Evolutionary conservation across 2,797 vertebrate genomes (phyloP), one percentile per base, ranked within the genome.

Genomic region (Anisognathus igniventris): DNA sequence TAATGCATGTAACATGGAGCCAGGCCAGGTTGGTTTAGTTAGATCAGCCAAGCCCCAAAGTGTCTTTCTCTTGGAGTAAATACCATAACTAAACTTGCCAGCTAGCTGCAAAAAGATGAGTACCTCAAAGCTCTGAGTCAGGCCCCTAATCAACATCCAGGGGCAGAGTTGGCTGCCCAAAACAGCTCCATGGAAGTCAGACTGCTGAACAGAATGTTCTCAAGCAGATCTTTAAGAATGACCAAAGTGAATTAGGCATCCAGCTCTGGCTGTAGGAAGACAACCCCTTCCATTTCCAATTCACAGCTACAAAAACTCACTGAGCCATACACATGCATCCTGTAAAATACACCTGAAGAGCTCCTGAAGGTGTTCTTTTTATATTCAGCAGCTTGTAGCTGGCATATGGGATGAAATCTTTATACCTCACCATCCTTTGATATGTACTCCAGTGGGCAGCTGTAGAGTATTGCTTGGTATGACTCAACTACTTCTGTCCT

Each of bases 371-470:
- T 76, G 9, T 45, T 79, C 28, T 8, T 53, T 74, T 62, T 66
- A 35, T 18, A 76, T 76, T 82, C 37, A 58, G 12, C 30, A 56
- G 3, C 1, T 1, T 64, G 73, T 67, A 40, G 25, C 16, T 62
- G 31, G 14, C 30, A 14, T 47, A 28, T 23, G 25, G 57, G 30
- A 47, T 74, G 24, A 88, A 95, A 83, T 67, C 8, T 74, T 68
- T 48, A 14, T 54, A 30, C 9, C 3, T 83, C 48, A 5, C 20
- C 35, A 53, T 23, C 24, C 9, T 77, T 40, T 86, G 19, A 12
- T 37, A 35, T 1, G 0, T 27, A 14, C 33, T 83, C 10, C 37
- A 30, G 20, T 62, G 61, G 3, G 61, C 16, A 3, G 2, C 12
- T 74, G 14, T 39, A 42, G 50, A 31, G 8, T 44, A 45, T 80